Evolutionary conservation across 1,140 invertebrate species (phyloP), one percentile per base, ranked within the genome.

Genomic region (Papilio polytes): DNA sequence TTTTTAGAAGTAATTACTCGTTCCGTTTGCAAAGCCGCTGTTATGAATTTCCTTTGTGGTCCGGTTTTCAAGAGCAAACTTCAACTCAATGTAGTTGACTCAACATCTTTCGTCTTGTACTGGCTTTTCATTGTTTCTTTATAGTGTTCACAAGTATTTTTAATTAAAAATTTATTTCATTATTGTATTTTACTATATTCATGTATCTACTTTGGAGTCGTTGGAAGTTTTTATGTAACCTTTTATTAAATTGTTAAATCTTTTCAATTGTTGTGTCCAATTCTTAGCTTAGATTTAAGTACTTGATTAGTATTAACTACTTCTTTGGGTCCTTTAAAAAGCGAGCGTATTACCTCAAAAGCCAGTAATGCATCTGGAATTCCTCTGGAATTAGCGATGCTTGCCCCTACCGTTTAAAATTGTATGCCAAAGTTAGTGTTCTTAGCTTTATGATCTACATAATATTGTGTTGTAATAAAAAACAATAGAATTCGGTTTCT

Each of bases 21-120:
- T 70, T 70, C 63, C 74, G 74, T 76, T 76, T 76, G 74, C 44
- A 76, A 76, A 76, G 74, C 74, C 74, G 44, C 74, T 76, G 74
- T 76, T 76, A 76, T 76, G 74, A 76, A 76, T 76, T 76, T 76
- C 74, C 74, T 76, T 76, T 76, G 74, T 76, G 74, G 74, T 76
- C 74, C 74, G 74, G 74, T 76, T 51, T 76, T 76, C 74, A 76
- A 76, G 74, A 76, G 74, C 74, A 76, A 51, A 76, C 74, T 76
- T 76, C 41, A 76, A 46, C 74, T 76, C 74, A 76, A 51, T 46
- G 44, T 31, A 76, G 74, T 76, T 76, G 74, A 76, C 74, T 76
- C 74, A 51, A 76, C 74, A 53, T 76, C 74, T 76, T 76, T 76
- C 22, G 20, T 76, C 44, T 51, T 76, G 20, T 76, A 76, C 46